Evolutionary conservation across 2,888 invertebrate genomes (phyloP).

Genomic region (Pseudococcus longispinus): DNA sequence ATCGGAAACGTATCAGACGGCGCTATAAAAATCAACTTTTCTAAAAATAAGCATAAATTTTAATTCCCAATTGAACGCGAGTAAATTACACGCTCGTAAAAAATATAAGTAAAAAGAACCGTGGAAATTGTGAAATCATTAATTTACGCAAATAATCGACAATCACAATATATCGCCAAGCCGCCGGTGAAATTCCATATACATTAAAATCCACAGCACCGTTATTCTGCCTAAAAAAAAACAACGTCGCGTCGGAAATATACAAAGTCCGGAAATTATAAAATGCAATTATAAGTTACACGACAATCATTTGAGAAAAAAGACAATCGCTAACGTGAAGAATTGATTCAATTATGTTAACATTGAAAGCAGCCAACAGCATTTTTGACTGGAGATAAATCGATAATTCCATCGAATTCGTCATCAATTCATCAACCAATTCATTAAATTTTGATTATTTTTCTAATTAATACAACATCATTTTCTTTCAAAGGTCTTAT

Average conservation of each 20-base stretch:
- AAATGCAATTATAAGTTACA: slow-evolving; percentile 1
- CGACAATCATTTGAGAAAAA: neutral
- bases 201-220: neutral
- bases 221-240: neutral
- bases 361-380: too few species aligned
- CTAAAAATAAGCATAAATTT: slow-evolving; percentile 6
- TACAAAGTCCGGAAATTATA: neutral
- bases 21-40: slow-evolving; percentile 6
- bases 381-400: too few species aligned
- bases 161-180: neutral
- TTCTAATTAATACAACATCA: too few species aligned
- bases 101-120: neutral
- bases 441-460: too few species aligned
- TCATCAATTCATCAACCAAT: too few species aligned
- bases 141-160: slow-evolving; percentile 28
- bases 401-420: too few species aligned
- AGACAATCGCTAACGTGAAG: neutral
- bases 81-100: slow-evolving; percentile 1
- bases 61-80: neutral
- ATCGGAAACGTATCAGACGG: neutral
- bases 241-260: neutral
- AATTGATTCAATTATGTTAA: neutral
- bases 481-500: too few species aligned
- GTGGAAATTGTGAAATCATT: slow-evolving; percentile 25
- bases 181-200: neutral